Base-by-base conservation (phyloP, 2,113 vertebrate genomes). In the Melanerpes aurifrons region DNA sequence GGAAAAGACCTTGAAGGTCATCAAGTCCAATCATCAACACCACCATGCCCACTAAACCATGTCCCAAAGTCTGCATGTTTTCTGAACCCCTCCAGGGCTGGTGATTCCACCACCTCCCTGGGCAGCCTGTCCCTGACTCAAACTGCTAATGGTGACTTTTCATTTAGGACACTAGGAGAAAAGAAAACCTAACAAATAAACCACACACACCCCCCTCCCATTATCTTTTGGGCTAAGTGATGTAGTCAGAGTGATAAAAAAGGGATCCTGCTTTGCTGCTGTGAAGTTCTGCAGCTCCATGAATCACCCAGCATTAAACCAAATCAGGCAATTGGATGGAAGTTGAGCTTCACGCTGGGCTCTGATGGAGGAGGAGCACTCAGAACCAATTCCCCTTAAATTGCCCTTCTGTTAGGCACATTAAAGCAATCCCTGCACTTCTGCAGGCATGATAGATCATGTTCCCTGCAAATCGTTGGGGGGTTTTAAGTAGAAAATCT, bases 231-330 rank as follows among this genome's bases (percentile, higher is more conserved):
- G n/a, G 43, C 59, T 86, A 82, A 77, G 28, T 92, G 92, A 81
- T 61, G 66, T 80, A 93, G 76, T 56, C 75, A 73, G 15, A 83
- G 69, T 74, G 89, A 92, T 87, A 89, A 94, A 82, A 93, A 66
- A 28, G n/a, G 9, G 50, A 82, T 86, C 56, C 72, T 70, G 58
- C 62, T 93, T 93, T 94, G 69, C 61, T 90, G 85, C 89, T 12
- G 10, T 56, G 57, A 93, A 96, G 85, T 93, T 92, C 70, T 75
- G 66, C 80, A 83, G 29, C 70, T 78, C 78, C 82, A 92, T 93
- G 82, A 95, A 96, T 93, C 93, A 93, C 86, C 92, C 82, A 91
- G n/a, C 62, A 80, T 78, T 95, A 86, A 89, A 94, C 62, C 62
- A 92, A 95, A 93, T 82, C 89, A 94, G 68, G 56, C 91, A 95